Percentiles rank a stretch among this genome's conserved stretches.
phyloP scores from a whole-genome alignment of 2,888 invertebrate genomes.

The Drosophila melanosoma region DNA sequence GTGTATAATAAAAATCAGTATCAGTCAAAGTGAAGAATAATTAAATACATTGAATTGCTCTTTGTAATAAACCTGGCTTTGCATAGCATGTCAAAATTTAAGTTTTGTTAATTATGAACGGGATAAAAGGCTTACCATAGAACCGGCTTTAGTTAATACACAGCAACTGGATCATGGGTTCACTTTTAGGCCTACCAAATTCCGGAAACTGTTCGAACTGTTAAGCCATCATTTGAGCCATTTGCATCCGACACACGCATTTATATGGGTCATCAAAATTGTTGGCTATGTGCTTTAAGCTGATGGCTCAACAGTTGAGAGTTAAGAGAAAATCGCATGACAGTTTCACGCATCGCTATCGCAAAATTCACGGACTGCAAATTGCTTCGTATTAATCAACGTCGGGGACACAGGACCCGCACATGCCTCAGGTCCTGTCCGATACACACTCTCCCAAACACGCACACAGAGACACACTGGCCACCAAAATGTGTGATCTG shows the following conservation, averaged over 20 bases:
- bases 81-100: neutral
- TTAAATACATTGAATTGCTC: neutral
- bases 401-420: slow-evolving; percentile 49
- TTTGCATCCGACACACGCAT: slow-evolving; percentile 33
- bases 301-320: slow-evolving; percentile 54
- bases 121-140: neutral
- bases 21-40: neutral
- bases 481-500: slow-evolving; percentile 60
- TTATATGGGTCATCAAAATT: slow-evolving; percentile 52
- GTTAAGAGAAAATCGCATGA: slow-evolving; percentile 52
- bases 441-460: slow-evolving; percentile 5
- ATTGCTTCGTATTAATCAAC: slow-evolving; percentile 75
- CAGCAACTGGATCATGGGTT: neutral
- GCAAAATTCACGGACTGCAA: slow-evolving; percentile 33
- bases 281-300: slow-evolving; percentile 11
- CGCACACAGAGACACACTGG: neutral
- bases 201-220: slow-evolving; percentile 16
- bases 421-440: slow-evolving; percentile 59
- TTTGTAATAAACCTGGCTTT: neutral
- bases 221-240: slow-evolving; percentile 23
- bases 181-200: neutral
- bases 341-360: slow-evolving; percentile 66
- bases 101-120: neutral
- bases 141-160: slow-evolving; percentile 1
- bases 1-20: neutral